A percentile compares a stretch with the other conserved stretches of the same genome.
These are phyloP conservation scores for Falcaria lacertinaria DNA, from an alignment of 2,888 invertebrate species.

Conservation along the genomic window DNA sequence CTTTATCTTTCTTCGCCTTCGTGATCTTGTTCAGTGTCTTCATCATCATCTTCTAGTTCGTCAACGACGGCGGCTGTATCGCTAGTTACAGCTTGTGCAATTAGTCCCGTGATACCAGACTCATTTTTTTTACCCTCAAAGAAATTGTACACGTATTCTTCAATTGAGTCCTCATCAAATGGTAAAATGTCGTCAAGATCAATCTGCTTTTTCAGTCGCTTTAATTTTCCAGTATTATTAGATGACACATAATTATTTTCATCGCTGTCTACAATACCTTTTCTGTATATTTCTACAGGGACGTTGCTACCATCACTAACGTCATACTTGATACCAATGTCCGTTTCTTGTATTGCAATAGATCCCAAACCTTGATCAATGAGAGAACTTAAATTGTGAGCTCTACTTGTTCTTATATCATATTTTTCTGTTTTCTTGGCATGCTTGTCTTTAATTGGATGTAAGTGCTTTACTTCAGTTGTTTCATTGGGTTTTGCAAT, in stretches of 20 bases:
- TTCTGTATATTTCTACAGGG: conserved; percentile 78
- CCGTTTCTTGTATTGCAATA: conserved; percentile 78
- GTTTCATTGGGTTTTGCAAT: conserved; percentile 72
- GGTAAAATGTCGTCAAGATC: conserved; percentile 65
- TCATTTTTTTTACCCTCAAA: conserved; percentile 60
- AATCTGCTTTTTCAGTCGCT: conserved; percentile 55
- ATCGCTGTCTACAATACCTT: conserved; percentile 80
- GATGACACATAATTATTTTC: conserved; percentile 48
- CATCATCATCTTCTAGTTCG: conserved; percentile 47
- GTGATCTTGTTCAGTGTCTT: conserved; percentile 34
- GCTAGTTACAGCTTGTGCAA: conserved; percentile 61
- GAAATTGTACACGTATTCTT: conserved; percentile 62
- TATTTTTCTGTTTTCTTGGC: conserved; percentile 45
- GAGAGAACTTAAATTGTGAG: conserved; percentile 59
- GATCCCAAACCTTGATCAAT: conserved; percentile 67
- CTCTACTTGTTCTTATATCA: conserved; percentile 45
- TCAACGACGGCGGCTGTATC: conserved; percentile 47
- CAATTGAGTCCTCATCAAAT: conserved; percentile 63
- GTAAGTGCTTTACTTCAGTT: conserved; percentile 79
- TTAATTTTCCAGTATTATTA: conserved; percentile 22
- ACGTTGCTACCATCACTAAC: conserved; percentile 75
- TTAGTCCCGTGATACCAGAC: conserved; percentile 57
- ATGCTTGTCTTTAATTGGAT: conserved; percentile 60
- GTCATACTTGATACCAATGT: conserved; percentile 78
- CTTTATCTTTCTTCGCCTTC: conserved; percentile 46